These are phyloP conservation scores for Drosophila pseudotakahashii DNA, from an alignment of 2,888 invertebrate species.

Conservation along the genomic window DNA sequence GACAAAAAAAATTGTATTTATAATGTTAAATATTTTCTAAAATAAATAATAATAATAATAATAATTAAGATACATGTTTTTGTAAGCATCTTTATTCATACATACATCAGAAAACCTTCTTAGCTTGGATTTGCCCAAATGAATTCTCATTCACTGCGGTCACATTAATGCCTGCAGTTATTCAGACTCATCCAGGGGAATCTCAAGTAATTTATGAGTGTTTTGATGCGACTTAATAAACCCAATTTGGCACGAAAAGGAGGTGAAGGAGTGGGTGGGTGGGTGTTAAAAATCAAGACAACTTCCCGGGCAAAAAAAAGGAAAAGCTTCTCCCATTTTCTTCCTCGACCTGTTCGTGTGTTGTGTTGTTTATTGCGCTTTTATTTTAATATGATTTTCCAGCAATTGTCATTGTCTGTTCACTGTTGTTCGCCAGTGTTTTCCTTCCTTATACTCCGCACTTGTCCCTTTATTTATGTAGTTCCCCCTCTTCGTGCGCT, in stretches of 20 bases:
- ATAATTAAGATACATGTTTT: no score
- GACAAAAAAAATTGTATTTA: no score
- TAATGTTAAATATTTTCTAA: no score
- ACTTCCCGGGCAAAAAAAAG: neutral
- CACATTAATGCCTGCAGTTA: conserved; percentile 18
- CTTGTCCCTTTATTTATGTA: conserved; percentile 30
- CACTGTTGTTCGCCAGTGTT: conserved; percentile 42
- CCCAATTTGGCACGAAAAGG: conserved; percentile 5
- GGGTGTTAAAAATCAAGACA: neutral
- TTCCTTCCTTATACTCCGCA: conserved; percentile 5
- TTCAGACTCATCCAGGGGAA: conserved; percentile 19
- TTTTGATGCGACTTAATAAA: conserved; percentile 43
- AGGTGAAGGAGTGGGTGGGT: neutral
- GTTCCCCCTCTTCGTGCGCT: conserved; percentile 6
- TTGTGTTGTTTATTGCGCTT: conserved; percentile 55
- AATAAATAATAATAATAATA: no score
- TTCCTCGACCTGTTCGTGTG: neutral
- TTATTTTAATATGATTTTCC: conserved; percentile 65
- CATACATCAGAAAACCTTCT: neutral
- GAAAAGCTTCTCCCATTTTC: conserved; percentile 12
- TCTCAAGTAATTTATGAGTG: conserved; percentile 31
- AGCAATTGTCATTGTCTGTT: conserved; percentile 58
- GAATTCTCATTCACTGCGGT: conserved; percentile 3
- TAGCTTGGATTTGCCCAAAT: no score
- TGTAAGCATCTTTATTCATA: no score